A percentile compares a stretch with the other conserved stretches of the same genome.
These are phyloP conservation scores for Platichthys flesus DNA, from an alignment of 2,113 vertebrate species.

Conservation along the genomic window DNA sequence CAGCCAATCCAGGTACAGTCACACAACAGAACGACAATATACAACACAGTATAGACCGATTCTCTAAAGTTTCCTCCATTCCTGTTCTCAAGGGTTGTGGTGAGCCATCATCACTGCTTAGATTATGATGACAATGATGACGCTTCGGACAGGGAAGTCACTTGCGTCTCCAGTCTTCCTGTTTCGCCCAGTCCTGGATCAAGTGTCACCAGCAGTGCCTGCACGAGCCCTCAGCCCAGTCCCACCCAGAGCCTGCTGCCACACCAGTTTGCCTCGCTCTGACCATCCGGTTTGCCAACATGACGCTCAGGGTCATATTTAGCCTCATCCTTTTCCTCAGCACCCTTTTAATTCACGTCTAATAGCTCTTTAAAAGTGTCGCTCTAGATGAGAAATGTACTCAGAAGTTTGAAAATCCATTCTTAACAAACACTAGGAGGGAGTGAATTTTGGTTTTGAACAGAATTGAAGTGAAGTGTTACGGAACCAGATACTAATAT, in stretches of 20 bases:
- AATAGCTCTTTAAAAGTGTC: too few species aligned
- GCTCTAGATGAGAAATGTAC: too few species aligned
- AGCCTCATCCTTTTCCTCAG: neutral
- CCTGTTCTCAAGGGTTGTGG: conserved; percentile 56
- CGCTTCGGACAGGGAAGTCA: conserved; percentile 50
- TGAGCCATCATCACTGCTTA: conserved; percentile 34
- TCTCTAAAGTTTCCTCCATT: neutral
- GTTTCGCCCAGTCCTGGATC: conserved; percentile 52
- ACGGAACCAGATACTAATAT: neutral
- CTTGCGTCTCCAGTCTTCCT: conserved; percentile 49
- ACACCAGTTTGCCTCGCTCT: conserved; percentile 19
- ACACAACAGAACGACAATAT: neutral
- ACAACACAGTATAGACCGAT: too few species aligned
- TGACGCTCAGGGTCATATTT: neutral
- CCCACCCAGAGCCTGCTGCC: conserved; percentile 35
- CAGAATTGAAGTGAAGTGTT: neutral
- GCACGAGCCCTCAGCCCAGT: conserved; percentile 47
- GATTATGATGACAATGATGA: conserved; percentile 10
- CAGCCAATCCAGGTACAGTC: conserved; percentile 46
- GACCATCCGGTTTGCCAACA: conserved; percentile 10
- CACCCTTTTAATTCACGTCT: too few species aligned
- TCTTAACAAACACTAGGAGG: neutral
- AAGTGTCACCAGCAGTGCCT: conserved; percentile 54
- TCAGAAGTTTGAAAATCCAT: neutral
- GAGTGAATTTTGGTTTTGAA: neutral